Evolutionary conservation across 2,888 invertebrate species (phyloP).

Genomic region (Ceramica pisi): DNA sequence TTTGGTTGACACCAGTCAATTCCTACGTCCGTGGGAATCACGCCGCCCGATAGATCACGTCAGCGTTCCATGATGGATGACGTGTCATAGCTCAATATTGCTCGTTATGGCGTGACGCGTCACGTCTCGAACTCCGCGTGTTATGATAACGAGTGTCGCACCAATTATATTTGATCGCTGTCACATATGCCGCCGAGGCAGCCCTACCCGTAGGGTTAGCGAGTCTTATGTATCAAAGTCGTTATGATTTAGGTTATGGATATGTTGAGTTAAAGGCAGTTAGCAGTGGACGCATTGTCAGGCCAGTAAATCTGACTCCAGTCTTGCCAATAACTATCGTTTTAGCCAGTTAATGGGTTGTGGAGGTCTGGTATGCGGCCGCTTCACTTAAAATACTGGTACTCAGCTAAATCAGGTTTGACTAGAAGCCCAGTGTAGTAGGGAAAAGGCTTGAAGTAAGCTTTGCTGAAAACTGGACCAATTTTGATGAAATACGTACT

Average conservation of each 20-base stretch:
- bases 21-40: constrained; percentile 48
- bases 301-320: too few species aligned
- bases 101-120: constrained; percentile 54
- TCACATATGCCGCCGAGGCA: constrained; percentile 59
- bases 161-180: constrained; percentile 72
- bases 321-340: too few species aligned
- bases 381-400: too few species aligned
- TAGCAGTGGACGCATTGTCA: too few species aligned
- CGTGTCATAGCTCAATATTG: constrained; percentile 56
- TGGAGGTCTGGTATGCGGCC: too few species aligned
- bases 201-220: constrained; percentile 46
- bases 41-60: constrained; percentile 52
- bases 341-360: too few species aligned
- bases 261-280: neutral
- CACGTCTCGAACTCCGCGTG: constrained; percentile 30
- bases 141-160: constrained; percentile 57
- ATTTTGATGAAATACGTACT: neutral
- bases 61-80: constrained; percentile 62
- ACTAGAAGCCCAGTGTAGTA: too few species aligned
- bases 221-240: constrained; percentile 11
- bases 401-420: too few species aligned
- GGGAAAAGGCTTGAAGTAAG: neutral
- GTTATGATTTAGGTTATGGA: neutral
- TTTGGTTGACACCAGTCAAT: constrained; percentile 27
- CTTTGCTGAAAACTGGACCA: neutral